Conservation (phyloP, 1,140 invertebrate genomes). For the Teleogryllus occipitalis region DNA sequence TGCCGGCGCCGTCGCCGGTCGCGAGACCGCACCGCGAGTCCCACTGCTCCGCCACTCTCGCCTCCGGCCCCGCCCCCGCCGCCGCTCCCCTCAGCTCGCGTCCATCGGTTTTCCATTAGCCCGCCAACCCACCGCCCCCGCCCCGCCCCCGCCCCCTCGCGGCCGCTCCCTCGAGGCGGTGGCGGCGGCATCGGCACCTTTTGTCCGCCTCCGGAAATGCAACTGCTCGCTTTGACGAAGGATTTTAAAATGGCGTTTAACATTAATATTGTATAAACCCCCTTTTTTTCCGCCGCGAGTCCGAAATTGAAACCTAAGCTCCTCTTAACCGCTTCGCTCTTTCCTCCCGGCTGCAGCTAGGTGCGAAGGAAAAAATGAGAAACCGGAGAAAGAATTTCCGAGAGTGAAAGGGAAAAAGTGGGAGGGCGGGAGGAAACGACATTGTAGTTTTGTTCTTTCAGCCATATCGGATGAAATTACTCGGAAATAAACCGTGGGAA, state of each 20-base stretch:
- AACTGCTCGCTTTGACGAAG: background rate
- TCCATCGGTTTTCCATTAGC: slow-evolving; percentile 3
- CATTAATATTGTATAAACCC: background rate
- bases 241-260: slow-evolving; percentile 2
- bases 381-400: background rate
- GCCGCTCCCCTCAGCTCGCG: background rate
- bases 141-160: background rate
- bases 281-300: background rate
- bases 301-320: background rate
- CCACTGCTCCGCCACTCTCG: background rate
- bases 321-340: background rate
- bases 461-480: background rate
- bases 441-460: background rate
- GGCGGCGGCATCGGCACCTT: background rate
- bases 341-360: background rate
- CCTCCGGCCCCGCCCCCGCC: no score
- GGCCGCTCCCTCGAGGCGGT: no score
- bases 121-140: background rate
- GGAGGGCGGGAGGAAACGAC: background rate
- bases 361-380: background rate
- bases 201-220: background rate
- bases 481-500: background rate
- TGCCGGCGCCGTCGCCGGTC: background rate
- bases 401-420: background rate
- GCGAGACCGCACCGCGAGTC: background rate